Evolutionary conservation across 2,888 invertebrate species (phyloP), one percentile per base, ranked within the genome.

Genomic region (Oconnorella tubifera): DNA sequence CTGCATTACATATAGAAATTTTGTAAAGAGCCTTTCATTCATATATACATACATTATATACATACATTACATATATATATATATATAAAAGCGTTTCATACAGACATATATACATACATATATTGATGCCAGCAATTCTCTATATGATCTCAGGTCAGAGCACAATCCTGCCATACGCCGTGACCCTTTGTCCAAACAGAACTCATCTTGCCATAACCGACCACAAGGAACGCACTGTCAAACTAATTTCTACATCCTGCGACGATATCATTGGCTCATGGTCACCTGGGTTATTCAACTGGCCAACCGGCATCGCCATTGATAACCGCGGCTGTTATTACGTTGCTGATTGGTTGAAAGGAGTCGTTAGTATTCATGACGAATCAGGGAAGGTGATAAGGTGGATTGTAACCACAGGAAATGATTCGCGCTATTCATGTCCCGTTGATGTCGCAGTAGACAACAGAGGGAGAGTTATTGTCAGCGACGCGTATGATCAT

Each of bases 291-390:
- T 33, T 59, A 64, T 68, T 68, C 33, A 58, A 67, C 10, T 68
- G 68, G 68, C 68, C 68, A 14, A 68, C 68, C 27, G 68, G 68
- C 2, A 66, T 68, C 19, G 48, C 62, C 6, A 33, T 31, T n/a
- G 62, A 59, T 19, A 32, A 33, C 10, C 4, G 55, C 4, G 64
- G 64, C 10, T 50, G 63, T 31, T 62, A 59, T 33, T 55, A 64
- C 23, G 62, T 68, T 29, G 51, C 64, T 10, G 68, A 68, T 56
- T 67, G 66, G 66, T 33, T 66, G 6, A 28, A 50, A 23, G 66
- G 66, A 14, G 31, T 28, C 14, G 59, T 67, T 33, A 56, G 56
- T 31, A 29, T 67, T 3, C 58, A 62, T 28, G 66, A 67, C 33
- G 61, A 48, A 4, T 56, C 62, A 23, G 68, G 68, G 3, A 32